Evolutionary conservation across 2,113 vertebrate genomes (phyloP).

Genomic region (Salvelinus namaycush): DNA sequence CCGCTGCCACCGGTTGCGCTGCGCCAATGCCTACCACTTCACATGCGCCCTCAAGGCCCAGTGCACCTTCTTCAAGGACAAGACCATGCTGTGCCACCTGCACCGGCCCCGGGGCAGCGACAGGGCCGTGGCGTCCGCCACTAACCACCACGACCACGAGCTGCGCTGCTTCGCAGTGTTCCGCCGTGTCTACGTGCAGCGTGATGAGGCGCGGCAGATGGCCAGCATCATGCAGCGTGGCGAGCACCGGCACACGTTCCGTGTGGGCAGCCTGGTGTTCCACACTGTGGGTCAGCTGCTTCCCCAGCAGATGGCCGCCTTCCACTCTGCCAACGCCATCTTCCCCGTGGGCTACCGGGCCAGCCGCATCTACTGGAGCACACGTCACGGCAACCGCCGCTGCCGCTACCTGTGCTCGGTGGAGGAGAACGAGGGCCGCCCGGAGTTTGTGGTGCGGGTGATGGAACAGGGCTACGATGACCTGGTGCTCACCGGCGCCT

Average conservation of each 20-base stretch:
- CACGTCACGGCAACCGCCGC: constrained; percentile 83
- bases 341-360: constrained; percentile 92
- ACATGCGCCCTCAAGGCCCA: constrained; percentile 92
- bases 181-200: constrained; percentile 91
- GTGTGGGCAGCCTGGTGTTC: constrained; percentile 93
- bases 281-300: constrained; percentile 88
- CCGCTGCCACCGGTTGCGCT: constrained; percentile 93
- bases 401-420: constrained; percentile 92
- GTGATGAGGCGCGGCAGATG: constrained; percentile 91
- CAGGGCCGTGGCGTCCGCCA: constrained; percentile 47
- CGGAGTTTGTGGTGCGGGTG: constrained; percentile 85
- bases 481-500: constrained; percentile 79
- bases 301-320: constrained; percentile 88
- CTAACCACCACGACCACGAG: constrained; percentile 87
- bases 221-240: constrained; percentile 92
- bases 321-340: constrained; percentile 86
- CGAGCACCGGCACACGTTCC: constrained; percentile 90
- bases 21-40: constrained; percentile 97
- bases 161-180: constrained; percentile 92
- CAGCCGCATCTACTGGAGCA: constrained; percentile 97
- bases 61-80: constrained; percentile 99
- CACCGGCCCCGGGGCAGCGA: constrained; percentile 83
- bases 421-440: constrained; percentile 81
- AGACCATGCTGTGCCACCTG: constrained; percentile 96
- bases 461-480: constrained; percentile 92